These are phyloP conservation scores for Catagonus wagneri DNA, from an alignment of 2,113 vertebrate genomes.

Conservation along the genomic window DNA sequence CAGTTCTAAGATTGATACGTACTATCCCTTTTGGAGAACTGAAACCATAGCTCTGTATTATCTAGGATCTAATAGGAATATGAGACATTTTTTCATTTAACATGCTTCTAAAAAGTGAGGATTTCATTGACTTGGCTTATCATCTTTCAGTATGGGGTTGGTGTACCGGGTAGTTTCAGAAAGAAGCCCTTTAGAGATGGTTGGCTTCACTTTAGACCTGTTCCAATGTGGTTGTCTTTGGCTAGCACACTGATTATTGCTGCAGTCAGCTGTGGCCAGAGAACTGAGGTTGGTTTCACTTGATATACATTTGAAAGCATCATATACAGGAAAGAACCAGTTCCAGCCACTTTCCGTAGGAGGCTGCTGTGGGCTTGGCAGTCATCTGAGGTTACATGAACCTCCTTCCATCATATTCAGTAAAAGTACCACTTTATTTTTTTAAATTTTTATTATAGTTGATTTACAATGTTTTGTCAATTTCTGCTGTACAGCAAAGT, in stretches of 20 bases:
- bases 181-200: neutral
- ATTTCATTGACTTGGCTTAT: constrained; percentile 14
- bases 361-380: neutral
- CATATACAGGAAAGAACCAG: neutral
- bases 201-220: neutral
- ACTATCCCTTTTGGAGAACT: neutral
- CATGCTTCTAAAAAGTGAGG: neutral
- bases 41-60: neutral
- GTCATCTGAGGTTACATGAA: neutral
- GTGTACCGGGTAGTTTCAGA: neutral
- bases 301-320: neutral
- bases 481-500: no score
- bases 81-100: neutral
- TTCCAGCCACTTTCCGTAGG: neutral
- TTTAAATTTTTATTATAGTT: no score
- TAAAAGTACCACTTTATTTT: neutral
- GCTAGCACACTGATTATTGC: neutral
- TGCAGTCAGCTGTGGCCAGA: neutral
- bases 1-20: neutral
- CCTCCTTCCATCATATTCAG: neutral
- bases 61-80: neutral
- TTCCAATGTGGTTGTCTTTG: neutral
- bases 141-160: neutral
- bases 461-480: no score
- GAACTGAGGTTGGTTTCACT: neutral